These are phyloP conservation scores for Myiozetetes cayanensis DNA, from an alignment of 2,113 vertebrate genomes.

Conservation along the genomic window DNA sequence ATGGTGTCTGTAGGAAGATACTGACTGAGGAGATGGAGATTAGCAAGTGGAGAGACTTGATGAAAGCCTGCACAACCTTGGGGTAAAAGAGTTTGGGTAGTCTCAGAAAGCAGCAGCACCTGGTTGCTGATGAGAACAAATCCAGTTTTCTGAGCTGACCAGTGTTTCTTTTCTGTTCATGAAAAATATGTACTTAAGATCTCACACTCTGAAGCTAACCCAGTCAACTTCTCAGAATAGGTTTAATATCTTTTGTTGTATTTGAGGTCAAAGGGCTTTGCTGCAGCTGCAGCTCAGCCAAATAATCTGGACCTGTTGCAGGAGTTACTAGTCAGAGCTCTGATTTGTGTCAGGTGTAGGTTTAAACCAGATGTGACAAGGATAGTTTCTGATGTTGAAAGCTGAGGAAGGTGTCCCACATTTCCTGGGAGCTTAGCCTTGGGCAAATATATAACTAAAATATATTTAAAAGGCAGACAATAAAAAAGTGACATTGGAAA, in stretches of 20 bases:
- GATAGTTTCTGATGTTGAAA: slow-evolving; percentile 54
- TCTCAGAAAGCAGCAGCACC: not conserved
- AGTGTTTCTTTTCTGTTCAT: slow-evolving; percentile 10
- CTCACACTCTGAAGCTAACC: slow-evolving; percentile 11
- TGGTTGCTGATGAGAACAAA: slow-evolving; percentile 23
- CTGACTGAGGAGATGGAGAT: not conserved
- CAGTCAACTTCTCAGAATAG: slow-evolving; percentile 21
- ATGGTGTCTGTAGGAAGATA: not conserved
- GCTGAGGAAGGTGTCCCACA: slow-evolving; percentile 6
- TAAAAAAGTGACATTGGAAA: slow-evolving; percentile 17
- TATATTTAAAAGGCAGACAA: slow-evolving; percentile 6
- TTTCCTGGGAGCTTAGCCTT: slow-evolving; percentile 60
- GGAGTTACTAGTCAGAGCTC: slow-evolving; percentile 48
- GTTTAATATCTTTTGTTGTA: slow-evolving; percentile 47
- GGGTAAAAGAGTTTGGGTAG: not conserved
- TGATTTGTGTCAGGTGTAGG: slow-evolving; percentile 56
- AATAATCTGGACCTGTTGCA: slow-evolving; percentile 46
- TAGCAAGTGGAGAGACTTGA: not conserved
- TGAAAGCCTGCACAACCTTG: not conserved
- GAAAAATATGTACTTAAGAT: not conserved
- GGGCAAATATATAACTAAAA: not conserved
- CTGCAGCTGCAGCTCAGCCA: slow-evolving; percentile 51
- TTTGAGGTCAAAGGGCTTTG: slow-evolving; percentile 48
- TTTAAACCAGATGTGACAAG: slow-evolving; percentile 54
- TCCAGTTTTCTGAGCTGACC: slow-evolving; percentile 7